Conservation (phyloP, 2,888 invertebrate genomes). For the Galerucella pusilla region DNA sequence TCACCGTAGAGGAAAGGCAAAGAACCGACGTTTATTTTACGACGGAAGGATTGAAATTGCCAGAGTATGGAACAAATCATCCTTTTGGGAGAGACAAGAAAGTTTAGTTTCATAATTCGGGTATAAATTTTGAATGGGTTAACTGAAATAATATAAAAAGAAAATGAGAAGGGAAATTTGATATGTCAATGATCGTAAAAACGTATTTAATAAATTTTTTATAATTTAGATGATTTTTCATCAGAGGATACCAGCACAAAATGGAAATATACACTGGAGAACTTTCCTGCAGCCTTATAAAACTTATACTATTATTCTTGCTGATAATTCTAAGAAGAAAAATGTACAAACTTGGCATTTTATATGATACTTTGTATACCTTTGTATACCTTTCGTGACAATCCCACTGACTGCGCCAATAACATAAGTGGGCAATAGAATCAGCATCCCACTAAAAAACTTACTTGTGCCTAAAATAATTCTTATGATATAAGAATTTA, state of each 20-base stretch:
- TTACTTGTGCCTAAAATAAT: neutral
- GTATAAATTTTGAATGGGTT: slow-evolving; percentile 23
- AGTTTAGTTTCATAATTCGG: slow-evolving; percentile 22
- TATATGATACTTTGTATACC: too few species aligned
- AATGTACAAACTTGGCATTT: too few species aligned
- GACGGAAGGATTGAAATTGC: slow-evolving; percentile 55
- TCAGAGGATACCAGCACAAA: too few species aligned
- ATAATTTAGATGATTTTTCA: neutral
- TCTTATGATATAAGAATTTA: neutral
- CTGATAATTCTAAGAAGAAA: too few species aligned
- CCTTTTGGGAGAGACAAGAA: slow-evolving; percentile 42
- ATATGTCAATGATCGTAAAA: neutral
- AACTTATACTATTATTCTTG: too few species aligned
- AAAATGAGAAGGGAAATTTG: neutral
- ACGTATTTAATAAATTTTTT: neutral
- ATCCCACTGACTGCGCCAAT: too few species aligned
- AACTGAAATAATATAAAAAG: slow-evolving; percentile 16
- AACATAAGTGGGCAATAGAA: too few species aligned
- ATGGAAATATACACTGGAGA: too few species aligned
- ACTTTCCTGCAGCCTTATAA: too few species aligned
- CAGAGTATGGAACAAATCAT: slow-evolving; percentile 56
- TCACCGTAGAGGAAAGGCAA: slow-evolving; percentile 52
- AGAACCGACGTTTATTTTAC: slow-evolving; percentile 56
- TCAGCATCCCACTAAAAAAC: too few species aligned
- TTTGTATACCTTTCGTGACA: too few species aligned